Base-by-base conservation (phyloP, 1,140 invertebrate species). In the Aphelenchoides fujianensis region DNA sequence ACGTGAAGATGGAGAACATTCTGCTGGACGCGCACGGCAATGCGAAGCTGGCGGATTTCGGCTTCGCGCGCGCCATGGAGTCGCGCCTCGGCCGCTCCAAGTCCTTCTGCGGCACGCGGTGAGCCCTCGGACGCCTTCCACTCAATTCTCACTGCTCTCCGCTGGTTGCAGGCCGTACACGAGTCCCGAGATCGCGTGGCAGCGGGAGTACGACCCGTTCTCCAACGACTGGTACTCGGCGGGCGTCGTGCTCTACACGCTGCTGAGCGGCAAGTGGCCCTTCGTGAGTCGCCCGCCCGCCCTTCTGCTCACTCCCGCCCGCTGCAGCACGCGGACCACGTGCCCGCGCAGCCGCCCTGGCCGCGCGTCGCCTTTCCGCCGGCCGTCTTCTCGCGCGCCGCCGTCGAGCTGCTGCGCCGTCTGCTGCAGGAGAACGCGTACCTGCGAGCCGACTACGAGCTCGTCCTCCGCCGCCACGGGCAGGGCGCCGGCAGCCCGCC, bases 251-350 rank as follows among this genome's bases (percentile, higher is more conserved):
- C 59, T 61, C 16, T 61, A 61, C 31, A 61, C 59, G 59, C 36
- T 61, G 59, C n/a, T 61, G n/a, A n/a, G 59, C 31, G 59, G 59
- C 16, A 61, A 34, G n/a, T 61, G 59, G 59, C 59, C 59, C 16
- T 61, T 19, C 36, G 59, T 61, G 36, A 61, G 59, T 61, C 16
- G 19, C 36, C 36, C 16, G n/a, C 16, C 27, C 27, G 19, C n/a
- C n/a, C n/a, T 61, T 19, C 19, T 16, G 1, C 19, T 27, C 2
- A 19, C n/a, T 61, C 27, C n/a, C n/a, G n/a, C 16, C 27, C 31
- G 28, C n/a, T 61, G 2, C n/a, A 19, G n/a, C n/a, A 61, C n/a
- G 59, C 36, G 30, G 19, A n/a, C 31, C 2, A 48, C 2, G 31
- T 35, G 2, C 2, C n/a, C n/a, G n/a, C 2, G 28, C 31, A 61